Percentiles rank a stretch among this genome's conserved stretches.
Conservation (phyloP, 1,140 invertebrate species). For the Lepidurus apus region DNA sequence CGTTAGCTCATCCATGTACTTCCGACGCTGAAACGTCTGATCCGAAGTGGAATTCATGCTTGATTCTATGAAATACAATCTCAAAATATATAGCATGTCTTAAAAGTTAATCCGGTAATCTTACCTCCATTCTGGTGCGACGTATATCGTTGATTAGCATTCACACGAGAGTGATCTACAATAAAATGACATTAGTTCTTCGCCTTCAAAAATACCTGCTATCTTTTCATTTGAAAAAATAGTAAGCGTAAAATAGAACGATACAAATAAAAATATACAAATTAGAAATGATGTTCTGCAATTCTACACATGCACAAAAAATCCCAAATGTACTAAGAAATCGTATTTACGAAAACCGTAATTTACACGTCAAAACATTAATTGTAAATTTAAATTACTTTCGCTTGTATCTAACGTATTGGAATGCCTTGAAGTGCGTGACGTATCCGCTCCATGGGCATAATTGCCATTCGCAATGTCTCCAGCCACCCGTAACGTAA, state of each 20-base stretch:
- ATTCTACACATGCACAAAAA: too few relatives aligned
- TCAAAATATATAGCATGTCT: too few relatives aligned
- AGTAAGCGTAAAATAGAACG: too few relatives aligned
- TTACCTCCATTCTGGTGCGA: neutral
- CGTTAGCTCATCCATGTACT: neutral
- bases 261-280: too few relatives aligned
- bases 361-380: neutral
- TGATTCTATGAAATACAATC: neutral
- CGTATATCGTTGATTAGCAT: neutral
- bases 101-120: neutral
- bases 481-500: constrained; percentile 48
- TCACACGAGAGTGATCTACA: neutral
- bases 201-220: too few relatives aligned
- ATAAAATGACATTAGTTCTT: neutral
- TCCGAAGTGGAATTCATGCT: neutral
- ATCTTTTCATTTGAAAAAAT: too few relatives aligned
- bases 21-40: neutral
- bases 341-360: too few relatives aligned
- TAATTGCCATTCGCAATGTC: constrained; percentile 35
- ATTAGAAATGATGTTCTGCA: too few relatives aligned
- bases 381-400: neutral
- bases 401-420: neutral
- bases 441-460: constrained; percentile 26
- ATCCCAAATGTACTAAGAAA: too few relatives aligned
- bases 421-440: neutral